These are phyloP conservation scores for Takifugu flavidus DNA, from an alignment of 2,113 vertebrate species.

Conservation along the genomic window DNA sequence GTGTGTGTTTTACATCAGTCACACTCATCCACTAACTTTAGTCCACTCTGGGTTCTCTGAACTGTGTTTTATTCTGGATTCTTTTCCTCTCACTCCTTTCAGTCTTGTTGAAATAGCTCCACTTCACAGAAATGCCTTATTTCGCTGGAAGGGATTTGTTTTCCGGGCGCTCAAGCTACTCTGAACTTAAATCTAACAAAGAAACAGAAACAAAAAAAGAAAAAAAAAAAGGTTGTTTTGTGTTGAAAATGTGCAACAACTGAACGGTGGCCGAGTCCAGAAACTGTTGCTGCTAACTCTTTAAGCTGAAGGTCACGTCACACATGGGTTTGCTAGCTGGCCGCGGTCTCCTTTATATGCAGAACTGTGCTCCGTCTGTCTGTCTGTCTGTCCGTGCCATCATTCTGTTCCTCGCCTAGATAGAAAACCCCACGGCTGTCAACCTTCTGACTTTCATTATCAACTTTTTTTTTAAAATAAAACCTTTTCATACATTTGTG, in stretches of 20 bases:
- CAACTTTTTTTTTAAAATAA: constrained; percentile 48
- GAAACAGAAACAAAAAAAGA: background rate
- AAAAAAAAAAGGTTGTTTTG: background rate
- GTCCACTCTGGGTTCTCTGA: background rate
- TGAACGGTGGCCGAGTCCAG: constrained; percentile 20
- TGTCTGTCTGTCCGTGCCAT: constrained; percentile 46
- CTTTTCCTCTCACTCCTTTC: constrained; percentile 1
- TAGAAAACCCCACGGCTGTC: constrained; percentile 37
- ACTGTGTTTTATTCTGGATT: constrained; percentile 8
- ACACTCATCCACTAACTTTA: constrained; percentile 7
- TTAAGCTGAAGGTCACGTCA: constrained; percentile 32
- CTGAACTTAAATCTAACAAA: background rate
- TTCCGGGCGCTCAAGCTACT: constrained; percentile 38
- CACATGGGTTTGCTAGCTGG: background rate
- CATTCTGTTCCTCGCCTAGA: constrained; percentile 27
- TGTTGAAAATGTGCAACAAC: constrained; percentile 24
- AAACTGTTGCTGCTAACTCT: constrained; percentile 57
- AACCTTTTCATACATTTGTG: constrained; percentile 30
- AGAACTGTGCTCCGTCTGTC: constrained; percentile 25
- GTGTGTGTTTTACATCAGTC: constrained; percentile 7
- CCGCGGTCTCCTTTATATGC: constrained; percentile 12
- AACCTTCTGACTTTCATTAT: constrained; percentile 41
- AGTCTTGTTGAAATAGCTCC: constrained; percentile 25
- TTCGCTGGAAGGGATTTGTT: constrained; percentile 28
- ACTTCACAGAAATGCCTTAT: constrained; percentile 67